These are phyloP conservation scores for Sebastes paucispinis DNA, from an alignment of 2,797 vertebrate species.

Conservation along the genomic window DNA sequence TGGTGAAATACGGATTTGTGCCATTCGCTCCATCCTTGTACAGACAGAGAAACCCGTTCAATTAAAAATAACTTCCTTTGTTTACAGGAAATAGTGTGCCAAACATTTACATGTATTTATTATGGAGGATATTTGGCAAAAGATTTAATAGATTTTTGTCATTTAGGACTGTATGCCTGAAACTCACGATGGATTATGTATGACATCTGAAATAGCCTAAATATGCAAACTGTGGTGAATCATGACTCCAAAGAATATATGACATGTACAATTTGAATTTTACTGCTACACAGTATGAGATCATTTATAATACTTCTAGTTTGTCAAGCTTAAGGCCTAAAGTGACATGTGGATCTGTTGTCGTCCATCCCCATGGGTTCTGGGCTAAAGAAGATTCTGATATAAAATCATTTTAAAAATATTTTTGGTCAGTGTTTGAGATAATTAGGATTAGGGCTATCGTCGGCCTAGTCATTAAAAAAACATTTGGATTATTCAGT, in stretches of 20 bases:
- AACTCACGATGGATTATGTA: conserved; percentile 36
- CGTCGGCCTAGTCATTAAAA: conserved; percentile 1
- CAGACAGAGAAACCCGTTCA: conserved; percentile 44
- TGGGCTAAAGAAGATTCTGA: conserved; percentile 29
- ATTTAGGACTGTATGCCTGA: conserved; percentile 41
- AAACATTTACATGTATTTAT: conserved; percentile 72
- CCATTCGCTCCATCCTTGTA: conserved; percentile 63
- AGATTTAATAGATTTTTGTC: conserved; percentile 49
- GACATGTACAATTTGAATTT: conserved; percentile 50
- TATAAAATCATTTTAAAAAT: conserved; percentile 20
- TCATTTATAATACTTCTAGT: conserved; percentile 48
- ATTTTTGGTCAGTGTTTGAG: conserved; percentile 47
- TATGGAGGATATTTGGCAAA: conserved; percentile 48
- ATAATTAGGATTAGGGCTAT: conserved; percentile 40
- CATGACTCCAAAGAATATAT: conserved; percentile 69
- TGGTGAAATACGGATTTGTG: conserved; percentile 58
- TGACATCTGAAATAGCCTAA: conserved; percentile 56
- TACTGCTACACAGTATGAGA: conserved; percentile 27
- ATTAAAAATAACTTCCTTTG: conserved; percentile 44
- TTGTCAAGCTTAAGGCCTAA: conserved; percentile 29
- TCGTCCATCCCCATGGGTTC: conserved; percentile 36
- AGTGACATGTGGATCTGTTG: conserved; percentile 23
- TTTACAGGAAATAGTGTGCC: conserved; percentile 68
- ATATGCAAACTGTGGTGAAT: conserved; percentile 70
- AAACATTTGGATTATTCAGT: conserved; percentile 22